Base-by-base conservation (phyloP, 1,140 invertebrate genomes). In the Penaeus chinensis region DNA sequence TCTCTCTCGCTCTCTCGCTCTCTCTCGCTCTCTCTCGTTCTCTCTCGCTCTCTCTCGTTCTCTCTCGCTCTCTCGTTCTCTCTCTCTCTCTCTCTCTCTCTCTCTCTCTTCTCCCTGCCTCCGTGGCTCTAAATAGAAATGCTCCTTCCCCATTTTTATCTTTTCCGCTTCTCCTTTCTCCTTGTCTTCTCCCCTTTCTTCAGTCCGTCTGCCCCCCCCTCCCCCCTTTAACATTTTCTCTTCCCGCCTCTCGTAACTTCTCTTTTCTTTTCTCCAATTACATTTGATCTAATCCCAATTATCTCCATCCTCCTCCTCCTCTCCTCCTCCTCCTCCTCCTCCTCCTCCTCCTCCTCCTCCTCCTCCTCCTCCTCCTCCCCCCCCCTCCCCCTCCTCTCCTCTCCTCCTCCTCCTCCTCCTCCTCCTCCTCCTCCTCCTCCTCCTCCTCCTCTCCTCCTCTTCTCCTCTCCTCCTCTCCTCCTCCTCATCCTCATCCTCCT, bases 11-110 rank as follows among this genome's bases (percentile, higher is more conserved):
- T 66, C 65, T 66, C 65, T 7, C 20, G 2, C 65, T 66, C 65
- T 66, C 3, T 66, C 65, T 13, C 65, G 3, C 65, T 42, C 2
- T 42, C 37, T 42, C 37, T 8, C 37, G 1, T 0, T 42, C 65
- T 42, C 2, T 42, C 37, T 42, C 37, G 0, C 37, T 42, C 2
- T 42, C 37, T 42, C 37, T 42, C 37, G 0, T 0, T 42, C 37
- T 66, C 20, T 66, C 65, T 66, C 65, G 2, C 65, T 66, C 65
- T 66, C 65, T 66, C 65, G 2, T 7, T 66, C 65, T 66, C 65
- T 66, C 65, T 66, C 65, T 66, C 65, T 66, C 65, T 66, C 65
- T 65, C 63, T 65, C 63, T 42, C 37, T 66, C 20, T 66, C 65
- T n/a, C 4, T 8, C 4, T 8, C 7, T 0, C 4, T 8, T 42